Evolutionary conservation across 2,113 vertebrate species (phyloP).

Genomic region (Grammomys surdaster): DNA sequence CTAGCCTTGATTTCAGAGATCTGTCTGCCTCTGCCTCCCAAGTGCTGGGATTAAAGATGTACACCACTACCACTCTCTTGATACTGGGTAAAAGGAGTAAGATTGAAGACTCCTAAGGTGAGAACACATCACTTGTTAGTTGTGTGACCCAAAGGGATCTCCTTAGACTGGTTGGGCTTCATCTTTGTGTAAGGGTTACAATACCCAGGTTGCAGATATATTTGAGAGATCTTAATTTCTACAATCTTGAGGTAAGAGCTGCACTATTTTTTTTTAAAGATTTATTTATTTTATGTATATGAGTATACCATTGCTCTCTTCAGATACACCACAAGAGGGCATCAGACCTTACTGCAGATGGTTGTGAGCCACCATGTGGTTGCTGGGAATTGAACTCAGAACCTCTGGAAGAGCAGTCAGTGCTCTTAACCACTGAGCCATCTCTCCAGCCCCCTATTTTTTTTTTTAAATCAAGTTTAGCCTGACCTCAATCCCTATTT

Average conservation of each 20-base stretch:
- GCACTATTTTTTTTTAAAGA: conserved; percentile 11
- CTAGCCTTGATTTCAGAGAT: no score
- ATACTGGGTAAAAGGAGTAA: background rate
- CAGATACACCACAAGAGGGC: no score
- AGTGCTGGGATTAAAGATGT: background rate
- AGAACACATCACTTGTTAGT: background rate
- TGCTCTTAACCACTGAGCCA: no score
- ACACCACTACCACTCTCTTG: background rate
- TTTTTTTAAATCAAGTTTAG: conserved; percentile 31
- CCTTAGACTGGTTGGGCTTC: background rate
- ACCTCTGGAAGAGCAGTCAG: no score
- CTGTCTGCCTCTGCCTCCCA: no score
- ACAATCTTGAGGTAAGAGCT: background rate
- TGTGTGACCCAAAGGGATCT: background rate
- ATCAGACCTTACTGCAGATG: no score
- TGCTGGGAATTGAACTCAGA: no score
- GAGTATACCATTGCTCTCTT: no score
- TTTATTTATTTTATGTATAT: no score
- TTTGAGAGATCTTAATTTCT: background rate
- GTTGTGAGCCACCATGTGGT: no score
- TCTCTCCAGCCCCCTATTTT: background rate
- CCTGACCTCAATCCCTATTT: background rate
- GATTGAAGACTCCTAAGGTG: background rate
- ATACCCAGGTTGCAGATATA: background rate
- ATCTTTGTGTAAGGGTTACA: no score